Conservation (phyloP, 1,140 invertebrate genomes). For the Limonius californicus region DNA sequence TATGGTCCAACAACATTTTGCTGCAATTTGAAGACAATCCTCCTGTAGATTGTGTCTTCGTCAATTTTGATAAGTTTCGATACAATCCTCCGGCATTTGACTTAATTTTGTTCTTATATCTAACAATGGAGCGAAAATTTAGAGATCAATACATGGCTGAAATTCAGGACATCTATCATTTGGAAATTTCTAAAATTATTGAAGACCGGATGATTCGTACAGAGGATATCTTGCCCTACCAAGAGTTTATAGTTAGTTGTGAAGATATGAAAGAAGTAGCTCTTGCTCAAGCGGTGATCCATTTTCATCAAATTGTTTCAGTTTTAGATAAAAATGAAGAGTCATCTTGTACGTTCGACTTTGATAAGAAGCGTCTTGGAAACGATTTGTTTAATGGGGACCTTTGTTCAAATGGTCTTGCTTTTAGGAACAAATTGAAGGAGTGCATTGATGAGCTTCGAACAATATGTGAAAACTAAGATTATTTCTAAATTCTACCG, state of each 20-base stretch:
- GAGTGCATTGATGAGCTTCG: no score
- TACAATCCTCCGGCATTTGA: constrained; percentile 52
- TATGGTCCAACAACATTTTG: constrained; percentile 53
- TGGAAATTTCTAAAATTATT: no score
- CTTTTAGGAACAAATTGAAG: no score
- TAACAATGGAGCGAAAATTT: constrained; percentile 41
- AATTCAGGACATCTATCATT: constrained; percentile 26
- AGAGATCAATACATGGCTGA: constrained; percentile 38
- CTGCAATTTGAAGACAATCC: constrained; percentile 37
- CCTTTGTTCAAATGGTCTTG: no score
- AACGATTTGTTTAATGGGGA: not conserved
- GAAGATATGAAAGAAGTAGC: no score
- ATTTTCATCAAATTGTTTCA: no score
- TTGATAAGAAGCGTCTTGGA: not conserved
- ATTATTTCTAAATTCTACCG: no score
- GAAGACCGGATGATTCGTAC: no score
- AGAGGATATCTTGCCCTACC: no score
- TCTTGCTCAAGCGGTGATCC: no score
- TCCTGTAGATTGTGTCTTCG: constrained; percentile 44
- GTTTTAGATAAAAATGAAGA: constrained; percentile 6
- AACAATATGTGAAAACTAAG: no score
- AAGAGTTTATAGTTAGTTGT: no score
- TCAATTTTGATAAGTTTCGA: constrained; percentile 52
- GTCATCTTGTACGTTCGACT: not conserved
- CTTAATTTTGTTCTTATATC: constrained; percentile 43